phyloP scores from a whole-genome alignment of 1,140 invertebrate species.

The Drosophila simulans region DNA sequence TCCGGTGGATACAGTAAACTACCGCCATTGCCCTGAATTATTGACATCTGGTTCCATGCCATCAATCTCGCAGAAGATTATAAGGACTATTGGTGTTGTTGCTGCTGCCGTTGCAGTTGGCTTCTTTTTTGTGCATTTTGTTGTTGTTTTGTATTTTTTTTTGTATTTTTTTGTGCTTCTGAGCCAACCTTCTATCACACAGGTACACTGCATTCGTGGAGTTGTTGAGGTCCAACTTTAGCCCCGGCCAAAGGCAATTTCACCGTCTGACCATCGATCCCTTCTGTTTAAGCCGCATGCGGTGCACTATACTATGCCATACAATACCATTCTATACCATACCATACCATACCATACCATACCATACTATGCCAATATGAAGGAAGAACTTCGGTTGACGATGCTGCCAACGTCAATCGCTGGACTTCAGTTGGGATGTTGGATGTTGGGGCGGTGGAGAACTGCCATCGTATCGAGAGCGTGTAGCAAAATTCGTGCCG shows the following conservation, averaged over 20 bases:
- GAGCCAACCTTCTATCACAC: constrained; percentile 49
- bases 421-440: constrained; percentile 36
- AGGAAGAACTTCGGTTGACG: constrained; percentile 22
- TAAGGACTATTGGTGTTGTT: constrained; percentile 55
- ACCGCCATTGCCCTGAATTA: constrained; percentile 70
- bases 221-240: constrained; percentile 23
- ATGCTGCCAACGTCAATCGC: constrained; percentile 62
- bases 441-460: constrained; percentile 30
- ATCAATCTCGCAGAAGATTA: constrained; percentile 72
- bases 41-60: constrained; percentile 73
- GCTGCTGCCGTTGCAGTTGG: constrained; percentile 13
- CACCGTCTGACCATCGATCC: constrained; percentile 75
- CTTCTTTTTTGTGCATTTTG: constrained; percentile 4
- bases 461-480: constrained; percentile 61
- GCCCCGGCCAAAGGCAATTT: constrained; percentile 71
- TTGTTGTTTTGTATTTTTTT: not conserved
- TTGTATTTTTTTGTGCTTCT: not conserved
- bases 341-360: constrained; percentile 8
- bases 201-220: constrained; percentile 20
- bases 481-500: constrained; percentile 78
- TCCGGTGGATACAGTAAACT: constrained; percentile 5
- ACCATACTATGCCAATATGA: constrained; percentile 38
- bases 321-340: not conserved
- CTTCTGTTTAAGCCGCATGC: constrained; percentile 61
- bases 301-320: constrained; percentile 25